Conservation (phyloP, 2,113 vertebrate genomes). For the Carollia perspicillata region DNA sequence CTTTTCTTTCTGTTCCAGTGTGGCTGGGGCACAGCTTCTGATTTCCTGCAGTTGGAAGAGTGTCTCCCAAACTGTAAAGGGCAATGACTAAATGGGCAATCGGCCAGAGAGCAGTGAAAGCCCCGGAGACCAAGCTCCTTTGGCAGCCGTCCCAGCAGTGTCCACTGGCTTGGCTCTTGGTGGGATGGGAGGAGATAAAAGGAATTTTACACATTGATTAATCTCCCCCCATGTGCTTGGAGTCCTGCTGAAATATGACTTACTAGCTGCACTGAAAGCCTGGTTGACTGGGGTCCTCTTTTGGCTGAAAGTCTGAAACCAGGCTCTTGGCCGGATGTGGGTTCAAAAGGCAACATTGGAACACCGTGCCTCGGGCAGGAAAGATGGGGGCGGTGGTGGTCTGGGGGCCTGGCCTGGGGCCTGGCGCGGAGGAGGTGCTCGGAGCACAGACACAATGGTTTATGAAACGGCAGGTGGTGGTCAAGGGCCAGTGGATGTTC, state of each 20-base stretch:
- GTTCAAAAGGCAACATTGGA: rapidly evolving
- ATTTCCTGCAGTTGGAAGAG: neutral
- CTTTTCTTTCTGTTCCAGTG: neutral
- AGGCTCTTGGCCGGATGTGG: neutral
- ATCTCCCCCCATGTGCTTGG: neutral
- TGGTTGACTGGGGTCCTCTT: neutral
- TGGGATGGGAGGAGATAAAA: neutral
- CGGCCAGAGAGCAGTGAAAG: neutral
- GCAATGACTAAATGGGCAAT: neutral
- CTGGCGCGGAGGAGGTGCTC: neutral
- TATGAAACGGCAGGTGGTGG: neutral
- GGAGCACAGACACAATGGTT: neutral
- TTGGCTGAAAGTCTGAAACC: neutral
- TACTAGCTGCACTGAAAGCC: neutral
- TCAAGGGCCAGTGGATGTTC: neutral
- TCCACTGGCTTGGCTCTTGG: neutral
- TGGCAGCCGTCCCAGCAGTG: neutral
- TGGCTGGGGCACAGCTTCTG: neutral
- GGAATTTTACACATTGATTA: neutral
- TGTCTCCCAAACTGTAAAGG: neutral
- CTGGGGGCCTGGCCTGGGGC: neutral
- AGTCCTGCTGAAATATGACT: neutral
- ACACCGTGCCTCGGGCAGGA: rapidly evolving
- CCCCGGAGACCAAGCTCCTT: neutral
- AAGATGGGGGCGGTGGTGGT: no score